Percentiles rank a stretch among this genome's conserved stretches.
These are phyloP conservation scores for Drosophila lacteicornis DNA, from an alignment of 1,140 invertebrate species.

Conservation along the genomic window DNA sequence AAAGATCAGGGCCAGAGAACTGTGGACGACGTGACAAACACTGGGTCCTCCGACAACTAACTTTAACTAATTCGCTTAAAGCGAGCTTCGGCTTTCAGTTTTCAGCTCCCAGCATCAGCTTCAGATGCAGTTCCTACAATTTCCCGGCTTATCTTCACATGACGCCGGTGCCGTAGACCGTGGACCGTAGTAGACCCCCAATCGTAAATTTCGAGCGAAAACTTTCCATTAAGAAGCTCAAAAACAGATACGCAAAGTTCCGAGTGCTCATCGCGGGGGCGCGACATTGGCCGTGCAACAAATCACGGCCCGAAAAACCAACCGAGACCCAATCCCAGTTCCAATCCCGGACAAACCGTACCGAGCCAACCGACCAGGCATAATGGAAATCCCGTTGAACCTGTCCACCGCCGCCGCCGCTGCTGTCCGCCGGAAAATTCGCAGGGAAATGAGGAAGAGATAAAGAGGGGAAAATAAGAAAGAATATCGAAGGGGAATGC, in stretches of 20 bases:
- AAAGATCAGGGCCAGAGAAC: slow-evolving; percentile 33
- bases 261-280: slow-evolving; percentile 60
- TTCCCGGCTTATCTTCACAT: slow-evolving; percentile 74
- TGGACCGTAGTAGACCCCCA: slow-evolving; percentile 27
- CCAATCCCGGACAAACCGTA: slow-evolving; percentile 15
- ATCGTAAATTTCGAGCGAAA: slow-evolving; percentile 74
- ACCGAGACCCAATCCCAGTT: slow-evolving; percentile 27
- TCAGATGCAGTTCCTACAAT: slow-evolving; percentile 8
- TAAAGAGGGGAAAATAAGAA: slow-evolving; percentile 21
- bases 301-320: slow-evolving; percentile 64
- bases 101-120: background rate
- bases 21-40: slow-evolving; percentile 56
- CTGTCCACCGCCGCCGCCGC: slow-evolving; percentile 1
- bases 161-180: slow-evolving; percentile 34
- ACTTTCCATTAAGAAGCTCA: slow-evolving; percentile 83
- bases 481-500: background rate
- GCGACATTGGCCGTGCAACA: slow-evolving; percentile 70
- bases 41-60: slow-evolving; percentile 14
- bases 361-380: slow-evolving; percentile 37
- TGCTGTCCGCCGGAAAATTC: slow-evolving; percentile 31
- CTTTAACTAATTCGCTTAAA: slow-evolving; percentile 66
- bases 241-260: slow-evolving; percentile 80
- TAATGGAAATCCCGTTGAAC: slow-evolving; percentile 61
- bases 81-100: slow-evolving; percentile 26
- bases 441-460: slow-evolving; percentile 23